These are phyloP conservation scores for Patella pellucida DNA, from an alignment of 2,888 invertebrate species.

Conservation along the genomic window DNA sequence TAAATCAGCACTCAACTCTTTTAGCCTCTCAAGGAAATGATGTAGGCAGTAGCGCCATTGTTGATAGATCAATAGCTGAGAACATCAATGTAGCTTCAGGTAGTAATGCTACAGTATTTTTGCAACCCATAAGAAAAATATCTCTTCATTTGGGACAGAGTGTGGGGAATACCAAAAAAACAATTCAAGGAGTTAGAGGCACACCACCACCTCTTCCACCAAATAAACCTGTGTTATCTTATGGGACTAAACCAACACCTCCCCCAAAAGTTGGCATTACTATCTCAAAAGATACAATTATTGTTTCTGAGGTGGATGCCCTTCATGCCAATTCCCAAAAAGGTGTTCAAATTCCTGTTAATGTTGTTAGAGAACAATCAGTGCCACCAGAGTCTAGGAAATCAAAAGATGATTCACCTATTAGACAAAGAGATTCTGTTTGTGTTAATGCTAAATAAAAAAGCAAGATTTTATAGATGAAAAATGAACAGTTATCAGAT, in stretches of 20 bases:
- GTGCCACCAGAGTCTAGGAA: conserved; percentile 41
- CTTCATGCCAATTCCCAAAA: conserved; percentile 32
- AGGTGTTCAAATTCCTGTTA: conserved; percentile 61
- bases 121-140: conserved; percentile 56
- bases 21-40: conserved; percentile 26
- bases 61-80: conserved; percentile 11
- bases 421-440: conserved; percentile 63
- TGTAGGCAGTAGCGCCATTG: conserved; percentile 15
- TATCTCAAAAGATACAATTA: conserved; percentile 51
- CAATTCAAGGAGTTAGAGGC: conserved; percentile 53
- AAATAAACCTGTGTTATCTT: conserved; percentile 46
- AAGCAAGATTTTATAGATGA: no score
- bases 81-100: conserved; percentile 28
- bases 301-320: conserved; percentile 38
- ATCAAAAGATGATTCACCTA: conserved; percentile 54
- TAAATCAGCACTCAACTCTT: background rate
- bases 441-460: conserved; percentile 66
- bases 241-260: conserved; percentile 47
- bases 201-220: conserved; percentile 70
- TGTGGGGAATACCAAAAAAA: conserved; percentile 44
- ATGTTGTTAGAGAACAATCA: conserved; percentile 43
- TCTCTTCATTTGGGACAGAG: conserved; percentile 55
- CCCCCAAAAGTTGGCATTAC: conserved; percentile 57
- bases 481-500: no score
- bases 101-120: conserved; percentile 43